Evolutionary conservation across 2,888 invertebrate genomes (phyloP).

Genomic region (Scaptomyza reducta): DNA sequence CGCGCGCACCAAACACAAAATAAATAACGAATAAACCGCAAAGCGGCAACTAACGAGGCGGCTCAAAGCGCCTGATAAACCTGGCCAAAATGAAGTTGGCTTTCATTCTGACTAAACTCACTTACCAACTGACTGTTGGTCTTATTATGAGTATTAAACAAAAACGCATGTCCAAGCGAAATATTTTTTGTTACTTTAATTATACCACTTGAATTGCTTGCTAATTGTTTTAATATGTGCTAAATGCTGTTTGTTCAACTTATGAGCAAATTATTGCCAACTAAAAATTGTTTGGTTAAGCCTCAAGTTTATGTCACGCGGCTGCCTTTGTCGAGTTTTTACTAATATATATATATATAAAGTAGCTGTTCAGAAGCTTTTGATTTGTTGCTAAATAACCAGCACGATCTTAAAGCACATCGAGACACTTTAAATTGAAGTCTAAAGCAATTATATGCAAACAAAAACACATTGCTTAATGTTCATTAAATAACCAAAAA

Average conservation of each 20-base stretch:
- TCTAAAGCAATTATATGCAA: too few relatives aligned
- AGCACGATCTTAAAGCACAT: background rate
- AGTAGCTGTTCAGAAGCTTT: constrained; percentile 6
- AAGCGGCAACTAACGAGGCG: constrained; percentile 64
- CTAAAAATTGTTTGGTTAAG: constrained; percentile 5
- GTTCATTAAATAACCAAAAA: background rate
- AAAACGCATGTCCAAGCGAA: constrained; percentile 37
- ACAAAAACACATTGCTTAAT: background rate
- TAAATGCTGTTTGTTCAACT: constrained; percentile 42
- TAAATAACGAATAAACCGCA: constrained; percentile 25
- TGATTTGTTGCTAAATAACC: too few relatives aligned
- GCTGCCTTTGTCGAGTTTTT: constrained; percentile 6
- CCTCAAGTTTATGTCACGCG: background rate
- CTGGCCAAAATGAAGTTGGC: constrained; percentile 64
- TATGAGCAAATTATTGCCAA: constrained; percentile 28
- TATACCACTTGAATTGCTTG: constrained; percentile 51
- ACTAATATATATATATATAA: background rate
- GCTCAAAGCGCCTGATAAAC: constrained; percentile 73
- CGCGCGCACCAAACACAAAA: constrained; percentile 41
- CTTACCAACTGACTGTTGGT: constrained; percentile 19
- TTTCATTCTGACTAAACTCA: constrained; percentile 22
- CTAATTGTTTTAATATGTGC: constrained; percentile 62
- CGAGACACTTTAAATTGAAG: background rate
- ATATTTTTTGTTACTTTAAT: constrained; percentile 22
- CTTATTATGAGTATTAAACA: constrained; percentile 45